A percentile compares a stretch with the other conserved stretches of the same genome.
phyloP scores from a whole-genome alignment of 2,113 vertebrate genomes.

The Leptodactylus fuscus region DNA sequence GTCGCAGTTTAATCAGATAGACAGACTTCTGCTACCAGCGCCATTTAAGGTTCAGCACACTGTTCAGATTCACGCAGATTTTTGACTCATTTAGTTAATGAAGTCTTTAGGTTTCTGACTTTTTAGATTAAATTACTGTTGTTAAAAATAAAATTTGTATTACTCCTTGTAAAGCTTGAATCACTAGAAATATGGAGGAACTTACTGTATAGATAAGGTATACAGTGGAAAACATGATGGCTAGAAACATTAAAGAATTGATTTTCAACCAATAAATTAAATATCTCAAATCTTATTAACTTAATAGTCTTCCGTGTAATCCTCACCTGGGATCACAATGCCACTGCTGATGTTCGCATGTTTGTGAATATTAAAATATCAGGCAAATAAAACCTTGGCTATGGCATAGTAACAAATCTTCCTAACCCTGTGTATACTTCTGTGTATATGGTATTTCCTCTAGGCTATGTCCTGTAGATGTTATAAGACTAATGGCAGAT shows the following conservation, averaged over 20 bases:
- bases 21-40: constrained; percentile 8
- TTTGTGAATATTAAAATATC: too few relatives aligned
- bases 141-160: background rate
- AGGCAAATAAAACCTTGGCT: too few relatives aligned
- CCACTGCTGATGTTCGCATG: too few relatives aligned
- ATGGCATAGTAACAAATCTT: too few relatives aligned
- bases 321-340: too few relatives aligned
- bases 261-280: background rate
- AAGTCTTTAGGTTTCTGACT: background rate
- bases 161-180: background rate
- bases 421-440: too few relatives aligned
- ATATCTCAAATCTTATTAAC: too few relatives aligned
- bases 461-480: too few relatives aligned
- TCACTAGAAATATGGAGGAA: background rate
- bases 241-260: background rate
- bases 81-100: background rate
- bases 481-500: too few relatives aligned
- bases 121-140: background rate
- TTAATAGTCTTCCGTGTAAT: too few relatives aligned
- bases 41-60: background rate
- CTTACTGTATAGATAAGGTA: background rate
- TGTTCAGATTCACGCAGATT: background rate
- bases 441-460: too few relatives aligned
- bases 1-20: constrained; percentile 19
- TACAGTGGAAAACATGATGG: background rate